A percentile compares a stretch with the other conserved stretches of the same genome.
Evolutionary conservation across 2,888 invertebrate genomes (phyloP).

Genomic region (Strigamia transsilvanica): DNA sequence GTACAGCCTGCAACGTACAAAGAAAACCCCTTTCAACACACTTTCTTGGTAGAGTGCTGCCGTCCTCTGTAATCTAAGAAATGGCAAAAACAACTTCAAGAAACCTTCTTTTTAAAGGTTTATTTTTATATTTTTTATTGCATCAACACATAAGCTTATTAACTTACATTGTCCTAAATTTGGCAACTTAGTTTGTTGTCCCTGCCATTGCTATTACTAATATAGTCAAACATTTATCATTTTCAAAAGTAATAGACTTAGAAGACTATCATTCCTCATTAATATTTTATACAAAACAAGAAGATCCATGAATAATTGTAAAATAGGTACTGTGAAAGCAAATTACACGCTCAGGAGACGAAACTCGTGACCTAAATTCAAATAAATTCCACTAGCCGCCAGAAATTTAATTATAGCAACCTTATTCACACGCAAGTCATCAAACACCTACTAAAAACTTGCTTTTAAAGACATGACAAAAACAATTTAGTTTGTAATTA

Average conservation of each 20-base stretch:
- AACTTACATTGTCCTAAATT: background rate
- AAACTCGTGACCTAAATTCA: background rate
- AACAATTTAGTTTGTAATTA: background rate
- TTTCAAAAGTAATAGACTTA: background rate
- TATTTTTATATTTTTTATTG: background rate
- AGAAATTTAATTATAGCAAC: background rate
- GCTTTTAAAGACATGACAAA: background rate
- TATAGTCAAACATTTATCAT: background rate
- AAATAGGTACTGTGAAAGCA: background rate
- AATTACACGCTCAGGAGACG: background rate
- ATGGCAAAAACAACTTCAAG: no score
- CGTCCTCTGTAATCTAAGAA: no score
- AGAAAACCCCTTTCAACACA: no score
- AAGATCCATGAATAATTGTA: background rate
- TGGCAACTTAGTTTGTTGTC: background rate
- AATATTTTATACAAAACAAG: background rate
- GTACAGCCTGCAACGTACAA: no score
- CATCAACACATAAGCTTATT: background rate
- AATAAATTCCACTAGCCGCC: background rate
- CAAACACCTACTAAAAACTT: background rate
- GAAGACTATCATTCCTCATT: background rate
- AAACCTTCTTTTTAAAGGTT: no score
- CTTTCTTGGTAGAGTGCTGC: no score
- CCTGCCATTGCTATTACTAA: no score
- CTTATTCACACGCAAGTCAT: background rate